phyloP scores from a whole-genome alignment of 2,113 vertebrate species.

The Ondatra zibethicus region DNA sequence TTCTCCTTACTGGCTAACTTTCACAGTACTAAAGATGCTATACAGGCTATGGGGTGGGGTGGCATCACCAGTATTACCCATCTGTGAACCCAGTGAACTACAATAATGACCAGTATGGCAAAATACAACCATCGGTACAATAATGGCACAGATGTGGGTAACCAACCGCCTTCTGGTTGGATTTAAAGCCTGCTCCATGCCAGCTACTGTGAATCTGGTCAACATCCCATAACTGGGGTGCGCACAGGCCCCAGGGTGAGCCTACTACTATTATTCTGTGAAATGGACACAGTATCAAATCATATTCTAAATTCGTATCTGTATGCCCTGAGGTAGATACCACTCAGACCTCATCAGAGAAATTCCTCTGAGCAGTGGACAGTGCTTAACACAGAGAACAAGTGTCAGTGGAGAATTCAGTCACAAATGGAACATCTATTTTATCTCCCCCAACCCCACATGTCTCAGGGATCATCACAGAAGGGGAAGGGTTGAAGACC shows the following conservation, averaged over 20 bases:
- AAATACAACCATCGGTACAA: background rate
- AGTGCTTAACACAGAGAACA: background rate
- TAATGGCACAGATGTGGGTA: background rate
- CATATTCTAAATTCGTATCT: background rate
- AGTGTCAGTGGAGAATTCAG: background rate
- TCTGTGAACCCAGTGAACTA: background rate
- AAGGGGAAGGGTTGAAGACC: background rate
- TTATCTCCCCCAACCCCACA: background rate
- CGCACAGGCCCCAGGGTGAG: background rate
- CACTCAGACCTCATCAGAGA: background rate
- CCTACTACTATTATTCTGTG: background rate
- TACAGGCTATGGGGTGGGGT: background rate
- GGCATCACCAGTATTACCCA: background rate
- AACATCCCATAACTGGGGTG: background rate
- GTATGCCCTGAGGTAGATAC: background rate
- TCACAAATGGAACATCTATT: background rate
- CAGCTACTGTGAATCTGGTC: background rate
- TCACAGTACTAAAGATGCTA: background rate
- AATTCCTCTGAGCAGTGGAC: background rate
- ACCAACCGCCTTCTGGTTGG: background rate
- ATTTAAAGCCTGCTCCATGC: too few relatives aligned
- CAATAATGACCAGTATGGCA: background rate
- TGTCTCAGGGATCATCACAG: background rate
- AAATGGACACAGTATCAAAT: background rate
- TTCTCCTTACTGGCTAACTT: background rate